Base-by-base conservation (phyloP, 2,797 vertebrate genomes). In the Melanotaenia parkinsoni region DNA sequence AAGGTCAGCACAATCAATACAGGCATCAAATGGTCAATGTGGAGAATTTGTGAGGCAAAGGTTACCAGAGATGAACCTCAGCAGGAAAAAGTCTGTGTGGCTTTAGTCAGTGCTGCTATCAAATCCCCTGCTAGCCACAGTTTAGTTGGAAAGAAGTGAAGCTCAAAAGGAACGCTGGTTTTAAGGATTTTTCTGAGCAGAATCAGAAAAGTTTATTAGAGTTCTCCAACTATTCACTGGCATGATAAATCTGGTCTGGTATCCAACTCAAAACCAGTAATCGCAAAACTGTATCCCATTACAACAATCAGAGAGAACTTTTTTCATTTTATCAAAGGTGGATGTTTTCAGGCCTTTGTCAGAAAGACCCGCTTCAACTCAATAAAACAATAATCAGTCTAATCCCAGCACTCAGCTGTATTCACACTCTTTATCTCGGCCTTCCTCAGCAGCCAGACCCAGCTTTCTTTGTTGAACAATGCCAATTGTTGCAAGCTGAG, bases 381-480 rank as follows among this genome's bases (percentile, higher is more conserved):
- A 14, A 71, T 68, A 58, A 86, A 87, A 90, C 86, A 83, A 89
- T 73, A 38, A 67, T 66, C 64, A 63, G 72, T 87, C 77, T 85
- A 84, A 91, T 88, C 81, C 88, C 11, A 0, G 67, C 0, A 58
- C 85, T 91, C 79, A 74, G 63, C 80, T 85, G 86, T 64, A 76
- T 88, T 86, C 88, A 79, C 84, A 62, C 78, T 79, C 70, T 90
- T 88, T 85, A 88, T 90, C 87, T 84, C 3, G 2, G 71, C 67
- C 79, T 28, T 83, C 72, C 77, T 81, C 87, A 61, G 76, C 79
- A 86, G 80, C 71, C 82, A 64, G 76, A 78, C 76, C 62, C 54
- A 12, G 71, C 81, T 83, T 77, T 91, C 84, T 85, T 70, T 53
- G 11, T 63, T 51, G 70, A 85, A 90, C 86, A 90, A 90, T 90